phyloP scores from a whole-genome alignment of 2,888 invertebrate species.

The Mesorhabditis spiculigera region DNA sequence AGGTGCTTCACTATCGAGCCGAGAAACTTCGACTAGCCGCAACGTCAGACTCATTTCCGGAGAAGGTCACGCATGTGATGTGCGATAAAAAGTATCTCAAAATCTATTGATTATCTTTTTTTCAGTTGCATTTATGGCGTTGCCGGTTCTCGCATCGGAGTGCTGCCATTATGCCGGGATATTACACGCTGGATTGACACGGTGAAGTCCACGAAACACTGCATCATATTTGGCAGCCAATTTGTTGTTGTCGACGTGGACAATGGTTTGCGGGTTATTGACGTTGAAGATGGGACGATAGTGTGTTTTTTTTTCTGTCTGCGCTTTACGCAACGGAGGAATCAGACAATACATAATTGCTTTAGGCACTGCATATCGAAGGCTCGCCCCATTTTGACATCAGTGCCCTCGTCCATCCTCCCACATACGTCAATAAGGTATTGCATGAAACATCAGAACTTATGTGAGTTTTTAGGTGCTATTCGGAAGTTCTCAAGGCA shows the following conservation, averaged over 20 bases:
- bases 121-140: conserved; percentile 33
- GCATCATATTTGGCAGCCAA: conserved; percentile 27
- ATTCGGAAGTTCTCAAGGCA: conserved; percentile 40
- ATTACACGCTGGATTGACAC: conserved; percentile 13
- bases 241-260: conserved; percentile 31
- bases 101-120: conserved; percentile 3
- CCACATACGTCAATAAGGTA: conserved; percentile 89
- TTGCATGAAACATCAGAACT: not conserved
- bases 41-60: conserved; percentile 22
- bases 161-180: conserved; percentile 30
- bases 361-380: conserved; percentile 34
- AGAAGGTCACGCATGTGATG: conserved; percentile 14
- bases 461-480: conserved; percentile 33
- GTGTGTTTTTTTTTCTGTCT: conserved; percentile 5
- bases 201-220: conserved; percentile 16
- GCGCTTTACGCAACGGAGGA: no score
- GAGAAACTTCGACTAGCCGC: conserved; percentile 21
- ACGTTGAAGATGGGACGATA: conserved; percentile 15
- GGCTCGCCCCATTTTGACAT: conserved; percentile 68
- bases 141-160: conserved; percentile 21
- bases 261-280: conserved; percentile 37
- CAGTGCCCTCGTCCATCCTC: conserved; percentile 82
- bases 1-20: conserved; percentile 28
- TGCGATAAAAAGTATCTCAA: not conserved
- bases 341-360: no score